Evolutionary conservation across 2,888 invertebrate species (phyloP).

Genomic region (Tenthredo distinguenda): DNA sequence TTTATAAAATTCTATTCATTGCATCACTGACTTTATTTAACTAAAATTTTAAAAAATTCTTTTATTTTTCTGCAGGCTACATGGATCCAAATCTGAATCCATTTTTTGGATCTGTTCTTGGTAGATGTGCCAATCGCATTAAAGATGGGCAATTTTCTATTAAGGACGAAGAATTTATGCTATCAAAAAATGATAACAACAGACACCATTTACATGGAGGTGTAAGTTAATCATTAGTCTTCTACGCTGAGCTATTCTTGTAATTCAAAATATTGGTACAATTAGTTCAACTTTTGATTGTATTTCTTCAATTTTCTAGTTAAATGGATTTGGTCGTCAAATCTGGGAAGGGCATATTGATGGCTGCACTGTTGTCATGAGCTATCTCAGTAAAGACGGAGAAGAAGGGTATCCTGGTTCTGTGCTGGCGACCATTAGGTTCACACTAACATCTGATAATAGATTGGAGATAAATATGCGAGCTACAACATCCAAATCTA

Average conservation of each 20-base stretch:
- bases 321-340: slow-evolving; percentile 68
- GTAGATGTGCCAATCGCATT: slow-evolving; percentile 91
- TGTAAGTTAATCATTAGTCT: slow-evolving; percentile 71
- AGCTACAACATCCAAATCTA: slow-evolving; percentile 80
- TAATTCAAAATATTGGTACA: not conserved
- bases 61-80: slow-evolving; percentile 81
- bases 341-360: slow-evolving; percentile 79
- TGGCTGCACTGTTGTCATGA: slow-evolving; percentile 76
- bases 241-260: not conserved
- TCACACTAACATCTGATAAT: slow-evolving; percentile 79
- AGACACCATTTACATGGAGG: slow-evolving; percentile 91
- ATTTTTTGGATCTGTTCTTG: slow-evolving; percentile 92
- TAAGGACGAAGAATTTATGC: slow-evolving; percentile 83
- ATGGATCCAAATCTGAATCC: slow-evolving; percentile 82
- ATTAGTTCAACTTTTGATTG: not conserved
- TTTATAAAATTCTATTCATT: slow-evolving; percentile 6
- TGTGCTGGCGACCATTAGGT: slow-evolving; percentile 79
- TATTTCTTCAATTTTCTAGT: slow-evolving; percentile 56
- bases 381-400: slow-evolving; percentile 79
- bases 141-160: slow-evolving; percentile 86
- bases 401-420: slow-evolving; percentile 84
- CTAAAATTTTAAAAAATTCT: not conserved
- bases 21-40: not conserved
- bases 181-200: slow-evolving; percentile 86
- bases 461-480: slow-evolving; percentile 79